These are phyloP conservation scores for Varecia variegata DNA, from an alignment of 2,797 vertebrate species.

Conservation along the genomic window DNA sequence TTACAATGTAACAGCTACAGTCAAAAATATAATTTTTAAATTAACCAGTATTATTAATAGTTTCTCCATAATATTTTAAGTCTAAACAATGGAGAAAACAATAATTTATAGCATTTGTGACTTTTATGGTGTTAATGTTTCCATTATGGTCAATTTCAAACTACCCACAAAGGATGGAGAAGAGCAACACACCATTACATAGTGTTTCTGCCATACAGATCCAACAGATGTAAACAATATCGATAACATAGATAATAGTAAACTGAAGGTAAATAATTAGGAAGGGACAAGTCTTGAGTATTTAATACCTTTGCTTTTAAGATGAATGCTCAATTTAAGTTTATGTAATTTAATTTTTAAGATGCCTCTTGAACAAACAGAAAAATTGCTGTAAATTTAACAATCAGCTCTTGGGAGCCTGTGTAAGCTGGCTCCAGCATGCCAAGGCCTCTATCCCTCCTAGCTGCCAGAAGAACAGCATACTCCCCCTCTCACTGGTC, in stretches of 20 bases:
- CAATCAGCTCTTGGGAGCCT: background rate
- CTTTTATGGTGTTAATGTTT: background rate
- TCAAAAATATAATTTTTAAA: background rate
- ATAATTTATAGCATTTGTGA: background rate
- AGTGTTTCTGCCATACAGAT: background rate
- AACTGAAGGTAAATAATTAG: background rate
- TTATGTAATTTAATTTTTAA: background rate
- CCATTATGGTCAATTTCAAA: background rate
- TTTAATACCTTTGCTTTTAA: background rate
- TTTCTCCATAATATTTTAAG: background rate
- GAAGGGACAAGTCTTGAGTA: background rate
- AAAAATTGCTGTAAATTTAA: background rate
- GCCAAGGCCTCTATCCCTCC: background rate
- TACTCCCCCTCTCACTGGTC: background rate
- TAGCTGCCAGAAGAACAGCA: background rate
- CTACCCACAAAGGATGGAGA: background rate
- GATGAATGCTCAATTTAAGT: background rate
- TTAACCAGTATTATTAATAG: constrained; percentile 12
- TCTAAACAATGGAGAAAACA: background rate
- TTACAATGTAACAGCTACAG: background rate
- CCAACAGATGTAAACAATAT: background rate
- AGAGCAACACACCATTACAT: background rate
- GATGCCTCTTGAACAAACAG: background rate
- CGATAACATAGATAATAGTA: background rate
- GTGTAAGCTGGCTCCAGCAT: background rate